A percentile compares a stretch with the other conserved stretches of the same genome.
phyloP scores from a whole-genome alignment of 2,113 vertebrate species.

The Oxyruncus cristatus region DNA sequence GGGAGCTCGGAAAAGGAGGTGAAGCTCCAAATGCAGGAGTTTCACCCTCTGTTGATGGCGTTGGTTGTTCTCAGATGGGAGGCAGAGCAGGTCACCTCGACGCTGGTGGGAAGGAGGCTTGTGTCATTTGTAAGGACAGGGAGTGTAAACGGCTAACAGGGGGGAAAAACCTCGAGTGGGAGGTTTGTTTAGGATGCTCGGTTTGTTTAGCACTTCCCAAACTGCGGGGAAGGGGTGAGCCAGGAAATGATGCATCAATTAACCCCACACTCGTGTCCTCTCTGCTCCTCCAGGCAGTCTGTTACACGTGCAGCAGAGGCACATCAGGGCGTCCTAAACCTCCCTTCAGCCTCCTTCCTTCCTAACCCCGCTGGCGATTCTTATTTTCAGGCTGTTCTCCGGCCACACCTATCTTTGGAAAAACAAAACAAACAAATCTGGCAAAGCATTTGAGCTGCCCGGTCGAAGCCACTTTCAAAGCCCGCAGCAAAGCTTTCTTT shows the following conservation, averaged over 20 bases:
- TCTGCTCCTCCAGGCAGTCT: not conserved
- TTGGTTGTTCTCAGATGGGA: accelerated
- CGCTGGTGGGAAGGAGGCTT: accelerated
- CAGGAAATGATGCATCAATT: not conserved
- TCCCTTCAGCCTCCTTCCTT: not conserved
- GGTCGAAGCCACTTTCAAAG: accelerated
- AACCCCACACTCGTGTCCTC: not conserved
- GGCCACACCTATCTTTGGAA: not conserved
- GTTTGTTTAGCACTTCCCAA: not conserved
- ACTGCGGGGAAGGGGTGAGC: not conserved
- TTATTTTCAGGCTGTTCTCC: not conserved
- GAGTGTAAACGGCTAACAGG: not conserved
- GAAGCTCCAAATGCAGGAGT: not conserved
- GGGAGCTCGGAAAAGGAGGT: not conserved
- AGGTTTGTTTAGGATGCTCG: not conserved
- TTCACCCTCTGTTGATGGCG: accelerated
- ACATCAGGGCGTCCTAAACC: not conserved
- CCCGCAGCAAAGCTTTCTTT: not conserved
- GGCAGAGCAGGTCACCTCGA: not conserved
- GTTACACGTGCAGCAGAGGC: not conserved
- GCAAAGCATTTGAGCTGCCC: too few relatives aligned
- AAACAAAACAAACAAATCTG: not conserved
- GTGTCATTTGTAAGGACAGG: not conserved
- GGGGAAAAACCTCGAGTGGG: not conserved
- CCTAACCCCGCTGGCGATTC: not conserved